Evolutionary conservation across 2,113 vertebrate species (phyloP).

Genomic region (Trochalopteron elliotii): DNA sequence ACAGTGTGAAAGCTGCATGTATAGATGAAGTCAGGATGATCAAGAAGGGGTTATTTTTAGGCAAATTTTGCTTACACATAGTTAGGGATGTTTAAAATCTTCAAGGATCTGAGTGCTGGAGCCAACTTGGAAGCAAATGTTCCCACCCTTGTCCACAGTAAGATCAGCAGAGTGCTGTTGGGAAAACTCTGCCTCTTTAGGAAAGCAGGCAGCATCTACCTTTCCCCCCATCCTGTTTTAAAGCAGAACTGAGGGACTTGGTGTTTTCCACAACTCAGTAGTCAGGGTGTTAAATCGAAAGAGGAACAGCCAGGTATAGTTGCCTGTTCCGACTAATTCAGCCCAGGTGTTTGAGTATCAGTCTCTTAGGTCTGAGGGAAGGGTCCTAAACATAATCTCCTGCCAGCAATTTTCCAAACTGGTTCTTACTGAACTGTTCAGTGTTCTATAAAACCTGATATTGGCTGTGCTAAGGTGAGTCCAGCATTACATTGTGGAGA

Average conservation of each 20-base stretch:
- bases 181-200: not conserved
- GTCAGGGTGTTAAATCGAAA: not conserved
- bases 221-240: not conserved
- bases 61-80: not conserved
- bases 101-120: not conserved
- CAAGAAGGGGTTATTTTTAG: not conserved
- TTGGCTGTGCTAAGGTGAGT: not conserved
- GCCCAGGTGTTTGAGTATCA: not conserved
- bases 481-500: not conserved
- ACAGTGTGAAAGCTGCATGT: not conserved
- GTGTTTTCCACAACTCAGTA: not conserved
- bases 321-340: not conserved
- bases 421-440: not conserved
- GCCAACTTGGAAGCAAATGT: not conserved
- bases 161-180: not conserved
- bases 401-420: not conserved
- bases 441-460: not conserved
- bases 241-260: not conserved
- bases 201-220: not conserved
- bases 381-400: not conserved
- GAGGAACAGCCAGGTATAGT: not conserved
- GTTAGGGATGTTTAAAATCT: constrained; percentile 9
- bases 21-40: not conserved
- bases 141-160: not conserved
- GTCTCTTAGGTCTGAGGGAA: not conserved